Conservation (phyloP, 2,888 invertebrate species). For the Silvanus unidentatus region DNA sequence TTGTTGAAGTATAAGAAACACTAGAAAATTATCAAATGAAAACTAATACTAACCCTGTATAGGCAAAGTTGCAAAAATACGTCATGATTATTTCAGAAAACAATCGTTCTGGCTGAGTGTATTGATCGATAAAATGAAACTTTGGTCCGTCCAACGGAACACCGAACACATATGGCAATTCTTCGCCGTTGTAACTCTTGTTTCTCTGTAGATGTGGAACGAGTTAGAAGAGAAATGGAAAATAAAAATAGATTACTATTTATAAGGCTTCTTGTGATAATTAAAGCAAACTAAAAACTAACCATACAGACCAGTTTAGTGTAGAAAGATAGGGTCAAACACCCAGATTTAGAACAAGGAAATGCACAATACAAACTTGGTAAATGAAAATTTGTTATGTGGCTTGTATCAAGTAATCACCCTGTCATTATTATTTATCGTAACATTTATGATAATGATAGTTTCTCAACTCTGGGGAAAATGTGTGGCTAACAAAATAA, state of each 20-base stretch:
- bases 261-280: conserved; percentile 13
- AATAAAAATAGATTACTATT: conserved; percentile 26
- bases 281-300: neutral
- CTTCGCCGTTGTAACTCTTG: conserved; percentile 78
- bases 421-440: no score
- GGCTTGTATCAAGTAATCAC: no score
- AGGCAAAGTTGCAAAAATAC: conserved; percentile 86
- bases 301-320: no score
- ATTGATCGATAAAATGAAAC: conserved; percentile 66
- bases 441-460: no score
- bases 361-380: no score
- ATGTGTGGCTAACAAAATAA: no score
- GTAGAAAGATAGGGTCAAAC: no score
- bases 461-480: no score
- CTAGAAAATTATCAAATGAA: neutral
- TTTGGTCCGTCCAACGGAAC: conserved; percentile 65
- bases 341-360: no score
- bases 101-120: conserved; percentile 69
- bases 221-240: conserved; percentile 12
- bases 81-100: conserved; percentile 84
- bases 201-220: conserved; percentile 52
- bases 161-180: conserved; percentile 81
- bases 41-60: conserved; percentile 66
- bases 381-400: no score
- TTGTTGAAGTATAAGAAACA: no score